phyloP scores from a whole-genome alignment of 1,140 invertebrate genomes.

The Drosophila watanabei region DNA sequence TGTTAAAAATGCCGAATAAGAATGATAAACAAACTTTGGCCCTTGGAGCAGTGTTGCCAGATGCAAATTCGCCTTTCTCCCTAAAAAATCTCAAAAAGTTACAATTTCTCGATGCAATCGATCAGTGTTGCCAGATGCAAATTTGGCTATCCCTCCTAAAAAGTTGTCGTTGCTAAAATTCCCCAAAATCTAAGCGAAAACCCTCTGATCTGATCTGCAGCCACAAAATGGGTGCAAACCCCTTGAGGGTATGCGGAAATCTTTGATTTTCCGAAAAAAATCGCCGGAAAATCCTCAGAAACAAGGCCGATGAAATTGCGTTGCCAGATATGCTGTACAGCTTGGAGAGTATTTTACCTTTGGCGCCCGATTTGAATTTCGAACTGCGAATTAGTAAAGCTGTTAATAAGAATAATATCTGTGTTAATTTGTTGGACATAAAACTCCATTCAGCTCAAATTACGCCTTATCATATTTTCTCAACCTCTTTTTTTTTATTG shows the following conservation, averaged over 20 bases:
- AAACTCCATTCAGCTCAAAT: slow-evolving; percentile 51
- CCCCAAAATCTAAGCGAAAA: no score
- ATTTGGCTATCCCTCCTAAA: no score
- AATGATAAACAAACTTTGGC: slow-evolving; percentile 56
- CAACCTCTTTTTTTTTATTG: slow-evolving; percentile 18
- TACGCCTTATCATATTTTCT: slow-evolving; percentile 34
- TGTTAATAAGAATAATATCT: slow-evolving; percentile 21
- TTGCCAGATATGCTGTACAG: not conserved
- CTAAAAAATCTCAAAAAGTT: no score
- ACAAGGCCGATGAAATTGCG: not conserved
- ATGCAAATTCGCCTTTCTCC: no score
- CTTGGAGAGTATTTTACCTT: not conserved
- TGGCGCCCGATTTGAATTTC: slow-evolving; percentile 5
- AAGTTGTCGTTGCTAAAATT: no score
- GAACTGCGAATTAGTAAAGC: not conserved
- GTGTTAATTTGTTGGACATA: slow-evolving; percentile 34
- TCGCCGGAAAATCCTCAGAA: not conserved
- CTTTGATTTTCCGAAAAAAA: not conserved
- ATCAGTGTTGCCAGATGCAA: no score
- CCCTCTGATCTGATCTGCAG: no score
- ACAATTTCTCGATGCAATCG: no score
- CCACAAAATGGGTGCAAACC: no score
- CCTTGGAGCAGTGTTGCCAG: not conserved
- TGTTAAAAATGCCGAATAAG: slow-evolving; percentile 23
- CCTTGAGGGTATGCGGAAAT: not conserved